A percentile compares a stretch with the other conserved stretches of the same genome.
phyloP scores from a whole-genome alignment of 2,113 vertebrate genomes.

The Crocuta crocuta region DNA sequence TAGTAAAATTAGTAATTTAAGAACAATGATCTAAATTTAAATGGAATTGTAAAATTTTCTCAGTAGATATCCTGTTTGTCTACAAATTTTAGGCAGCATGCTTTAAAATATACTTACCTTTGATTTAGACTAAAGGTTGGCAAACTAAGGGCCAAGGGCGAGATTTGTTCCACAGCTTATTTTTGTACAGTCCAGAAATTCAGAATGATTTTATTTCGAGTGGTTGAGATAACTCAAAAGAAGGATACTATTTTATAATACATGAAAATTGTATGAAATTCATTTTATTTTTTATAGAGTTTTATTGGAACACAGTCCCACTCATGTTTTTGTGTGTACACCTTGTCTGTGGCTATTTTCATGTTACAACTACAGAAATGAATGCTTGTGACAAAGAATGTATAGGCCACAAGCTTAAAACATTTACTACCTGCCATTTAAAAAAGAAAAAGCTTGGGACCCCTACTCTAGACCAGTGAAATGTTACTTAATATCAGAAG shows the following conservation, averaged over 20 bases:
- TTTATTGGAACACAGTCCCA: not conserved
- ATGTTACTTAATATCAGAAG: not conserved
- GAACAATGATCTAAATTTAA: not conserved
- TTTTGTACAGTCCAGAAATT: not conserved
- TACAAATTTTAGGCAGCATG: not conserved
- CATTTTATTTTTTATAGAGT: not conserved
- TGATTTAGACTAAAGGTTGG: not conserved
- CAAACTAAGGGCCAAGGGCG: not conserved
- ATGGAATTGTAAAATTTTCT: not conserved
- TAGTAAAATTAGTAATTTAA: not conserved
- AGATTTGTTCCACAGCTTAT: not conserved
- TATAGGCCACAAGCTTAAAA: not conserved
- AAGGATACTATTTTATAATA: not conserved
- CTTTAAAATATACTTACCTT: not conserved
- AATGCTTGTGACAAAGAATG: not conserved
- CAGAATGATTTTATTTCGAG: not conserved
- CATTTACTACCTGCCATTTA: not conserved
- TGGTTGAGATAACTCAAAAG: not conserved
- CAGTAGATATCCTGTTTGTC: not conserved
- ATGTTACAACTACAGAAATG: not conserved
- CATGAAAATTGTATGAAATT: not conserved
- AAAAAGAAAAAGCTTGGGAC: not conserved
- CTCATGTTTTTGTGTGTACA: not conserved
- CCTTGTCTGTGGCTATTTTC: not conserved
- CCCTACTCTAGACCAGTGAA: not conserved